These are phyloP conservation scores for Rhinatrema bivittatum DNA, from an alignment of 2,797 vertebrate genomes.

Conservation along the genomic window DNA sequence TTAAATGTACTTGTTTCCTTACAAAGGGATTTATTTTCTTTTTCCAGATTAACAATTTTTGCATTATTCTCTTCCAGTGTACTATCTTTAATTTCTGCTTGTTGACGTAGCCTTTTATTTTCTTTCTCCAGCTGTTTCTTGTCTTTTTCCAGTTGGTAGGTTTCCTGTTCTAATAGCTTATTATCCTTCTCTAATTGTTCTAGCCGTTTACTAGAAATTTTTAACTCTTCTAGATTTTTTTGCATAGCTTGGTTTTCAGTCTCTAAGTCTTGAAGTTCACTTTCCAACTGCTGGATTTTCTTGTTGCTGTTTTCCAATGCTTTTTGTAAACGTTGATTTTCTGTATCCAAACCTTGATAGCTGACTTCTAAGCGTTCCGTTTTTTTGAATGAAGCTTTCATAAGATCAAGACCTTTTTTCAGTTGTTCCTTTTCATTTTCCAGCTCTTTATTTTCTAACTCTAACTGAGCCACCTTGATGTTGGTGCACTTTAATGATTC, in stretches of 20 bases:
- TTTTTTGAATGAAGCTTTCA: constrained; percentile 90
- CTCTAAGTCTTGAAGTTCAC: constrained; percentile 85
- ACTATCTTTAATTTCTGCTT: constrained; percentile 89
- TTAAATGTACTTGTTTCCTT: constrained; percentile 86
- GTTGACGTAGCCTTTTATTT: constrained; percentile 89
- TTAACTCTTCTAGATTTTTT: constrained; percentile 86
- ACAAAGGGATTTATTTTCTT: constrained; percentile 84
- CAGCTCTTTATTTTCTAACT: constrained; percentile 87
- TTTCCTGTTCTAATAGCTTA: constrained; percentile 85
- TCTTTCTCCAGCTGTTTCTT: constrained; percentile 96
- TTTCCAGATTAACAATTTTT: constrained; percentile 79
- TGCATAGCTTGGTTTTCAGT: constrained; percentile 88
- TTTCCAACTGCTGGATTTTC: constrained; percentile 91
- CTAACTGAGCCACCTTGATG: constrained; percentile 80
- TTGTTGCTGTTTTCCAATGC: constrained; percentile 91
- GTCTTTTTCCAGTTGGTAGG: constrained; percentile 88
- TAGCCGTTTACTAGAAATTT: constrained; percentile 91
- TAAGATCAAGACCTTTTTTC: constrained; percentile 83
- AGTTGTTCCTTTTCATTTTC: constrained; percentile 86
- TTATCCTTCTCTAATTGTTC: constrained; percentile 94
- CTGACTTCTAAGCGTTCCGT: constrained; percentile 91
- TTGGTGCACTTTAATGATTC: constrained; percentile 76
- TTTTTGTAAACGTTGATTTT: constrained; percentile 95
- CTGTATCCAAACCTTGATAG: constrained; percentile 90
- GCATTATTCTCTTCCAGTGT: constrained; percentile 86